Evolutionary conservation across 2,113 vertebrate species (phyloP).

Genomic region (Balaeniceps rex): DNA sequence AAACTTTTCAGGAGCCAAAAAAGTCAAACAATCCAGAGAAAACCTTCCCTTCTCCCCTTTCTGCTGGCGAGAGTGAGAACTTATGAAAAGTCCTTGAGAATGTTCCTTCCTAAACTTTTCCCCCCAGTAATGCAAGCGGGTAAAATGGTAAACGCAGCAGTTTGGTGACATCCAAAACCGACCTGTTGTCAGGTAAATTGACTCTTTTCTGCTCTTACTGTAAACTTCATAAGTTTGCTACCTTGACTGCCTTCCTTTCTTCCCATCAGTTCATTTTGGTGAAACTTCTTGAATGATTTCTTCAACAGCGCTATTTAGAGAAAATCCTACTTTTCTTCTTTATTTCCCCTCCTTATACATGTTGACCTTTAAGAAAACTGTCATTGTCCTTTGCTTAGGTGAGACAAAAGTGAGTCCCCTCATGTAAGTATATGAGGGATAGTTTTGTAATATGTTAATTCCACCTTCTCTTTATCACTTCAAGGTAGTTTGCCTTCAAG

Average conservation of each 20-base stretch:
- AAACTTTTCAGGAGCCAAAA: slow-evolving; percentile 85
- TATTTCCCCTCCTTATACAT: not conserved
- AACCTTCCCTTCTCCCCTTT: slow-evolving; percentile 82
- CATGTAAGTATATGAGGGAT: not conserved
- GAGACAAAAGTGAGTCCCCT: not conserved
- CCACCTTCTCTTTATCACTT: not conserved
- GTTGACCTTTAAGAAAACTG: not conserved
- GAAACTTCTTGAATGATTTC: not conserved
- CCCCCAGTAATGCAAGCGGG: slow-evolving; percentile 77
- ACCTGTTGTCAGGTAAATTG: slow-evolving; percentile 78
- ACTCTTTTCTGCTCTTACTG: slow-evolving; percentile 60
- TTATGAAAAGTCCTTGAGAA: slow-evolving; percentile 76
- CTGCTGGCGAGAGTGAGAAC: slow-evolving; percentile 77
- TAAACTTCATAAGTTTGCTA: not conserved
- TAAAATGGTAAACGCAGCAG: slow-evolving; percentile 73
- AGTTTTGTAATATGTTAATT: not conserved
- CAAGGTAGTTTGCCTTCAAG: slow-evolving; percentile 37
- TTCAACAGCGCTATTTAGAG: not conserved
- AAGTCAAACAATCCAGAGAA: slow-evolving; percentile 80
- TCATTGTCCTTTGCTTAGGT: not conserved
- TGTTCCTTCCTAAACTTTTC: slow-evolving; percentile 81
- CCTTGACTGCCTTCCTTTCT: slow-evolving; percentile 49
- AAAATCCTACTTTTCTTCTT: not conserved
- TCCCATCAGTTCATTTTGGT: slow-evolving; percentile 20
- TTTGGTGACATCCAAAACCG: slow-evolving; percentile 73